Percentiles rank a stretch among this genome's conserved stretches.
These are phyloP conservation scores for Aphidius gifuensis DNA, from an alignment of 1,140 invertebrate genomes.

Conservation along the genomic window DNA sequence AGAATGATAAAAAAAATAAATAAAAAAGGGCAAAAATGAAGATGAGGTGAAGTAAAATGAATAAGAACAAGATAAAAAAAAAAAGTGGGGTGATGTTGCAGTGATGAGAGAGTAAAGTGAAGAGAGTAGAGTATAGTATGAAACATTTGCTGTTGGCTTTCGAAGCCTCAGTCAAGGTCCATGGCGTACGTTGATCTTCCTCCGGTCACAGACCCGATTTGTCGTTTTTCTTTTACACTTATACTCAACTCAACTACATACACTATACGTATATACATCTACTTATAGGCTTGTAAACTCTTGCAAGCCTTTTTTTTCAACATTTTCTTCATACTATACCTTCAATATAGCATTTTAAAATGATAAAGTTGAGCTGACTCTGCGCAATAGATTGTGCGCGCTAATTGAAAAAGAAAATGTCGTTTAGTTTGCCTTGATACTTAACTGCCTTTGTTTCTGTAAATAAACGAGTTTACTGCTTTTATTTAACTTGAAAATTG, in stretches of 20 bases:
- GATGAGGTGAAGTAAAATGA: constrained; percentile 15
- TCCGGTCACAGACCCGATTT: constrained; percentile 49
- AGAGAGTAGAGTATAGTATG: not conserved
- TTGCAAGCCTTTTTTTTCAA: not conserved
- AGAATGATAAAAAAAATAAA: no score
- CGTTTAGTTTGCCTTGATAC: not conserved
- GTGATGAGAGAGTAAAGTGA: constrained; percentile 8
- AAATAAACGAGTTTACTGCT: not conserved
- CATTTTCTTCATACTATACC: constrained; percentile 10
- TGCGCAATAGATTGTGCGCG: constrained; percentile 11
- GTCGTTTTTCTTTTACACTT: constrained; percentile 27
- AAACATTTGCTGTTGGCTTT: constrained; percentile 16
- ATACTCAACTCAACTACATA: constrained; percentile 8
- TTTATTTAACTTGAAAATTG: no score
- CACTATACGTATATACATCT: no score
- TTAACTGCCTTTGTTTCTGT: constrained; percentile 7
- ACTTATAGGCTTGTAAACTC: not conserved
- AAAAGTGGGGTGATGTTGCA: not conserved
- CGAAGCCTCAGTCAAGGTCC: constrained; percentile 49
- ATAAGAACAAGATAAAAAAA: constrained; percentile 3
- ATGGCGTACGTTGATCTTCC: constrained; percentile 52
- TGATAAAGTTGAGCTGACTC: not conserved
- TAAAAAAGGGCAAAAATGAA: constrained; percentile 23
- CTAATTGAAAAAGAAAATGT: not conserved
- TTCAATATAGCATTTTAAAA: not conserved